These are phyloP conservation scores for Brachylomia viminalis DNA, from an alignment of 2,888 invertebrate genomes.

Conservation along the genomic window DNA sequence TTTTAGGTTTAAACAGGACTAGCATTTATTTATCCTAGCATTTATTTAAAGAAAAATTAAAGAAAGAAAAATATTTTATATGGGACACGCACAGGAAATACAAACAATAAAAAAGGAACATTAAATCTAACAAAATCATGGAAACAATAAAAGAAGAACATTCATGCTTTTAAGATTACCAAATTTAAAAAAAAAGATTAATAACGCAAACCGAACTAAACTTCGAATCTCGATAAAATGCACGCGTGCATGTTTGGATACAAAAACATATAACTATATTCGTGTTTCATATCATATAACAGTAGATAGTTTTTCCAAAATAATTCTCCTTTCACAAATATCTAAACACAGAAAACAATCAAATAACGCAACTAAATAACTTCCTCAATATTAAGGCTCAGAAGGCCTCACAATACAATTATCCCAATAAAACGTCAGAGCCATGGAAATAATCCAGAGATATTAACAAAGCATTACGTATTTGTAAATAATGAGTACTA, in stretches of 20 bases:
- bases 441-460: slow-evolving; percentile 12
- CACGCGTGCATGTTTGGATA: background rate
- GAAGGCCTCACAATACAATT: slow-evolving; percentile 15
- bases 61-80: too few species aligned
- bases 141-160: too few species aligned
- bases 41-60: too few species aligned
- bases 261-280: background rate
- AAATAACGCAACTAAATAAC: slow-evolving; percentile 12
- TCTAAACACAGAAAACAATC: slow-evolving; percentile 2
- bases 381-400: background rate
- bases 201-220: background rate
- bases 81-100: too few species aligned
- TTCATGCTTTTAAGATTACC: too few species aligned
- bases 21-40: too few species aligned
- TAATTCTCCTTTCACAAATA: background rate
- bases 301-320: too few species aligned
- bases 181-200: too few species aligned
- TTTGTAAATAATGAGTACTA: slow-evolving; percentile 19
- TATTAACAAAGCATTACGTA: slow-evolving; percentile 19
- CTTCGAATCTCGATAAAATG: background rate
- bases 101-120: too few species aligned
- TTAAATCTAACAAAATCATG: too few species aligned
- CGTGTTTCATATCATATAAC: background rate
- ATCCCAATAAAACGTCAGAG: slow-evolving; percentile 15
- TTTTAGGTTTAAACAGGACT: background rate